Evolutionary conservation across 2,888 invertebrate genomes (phyloP).

Genomic region (Leucophenga maculata): DNA sequence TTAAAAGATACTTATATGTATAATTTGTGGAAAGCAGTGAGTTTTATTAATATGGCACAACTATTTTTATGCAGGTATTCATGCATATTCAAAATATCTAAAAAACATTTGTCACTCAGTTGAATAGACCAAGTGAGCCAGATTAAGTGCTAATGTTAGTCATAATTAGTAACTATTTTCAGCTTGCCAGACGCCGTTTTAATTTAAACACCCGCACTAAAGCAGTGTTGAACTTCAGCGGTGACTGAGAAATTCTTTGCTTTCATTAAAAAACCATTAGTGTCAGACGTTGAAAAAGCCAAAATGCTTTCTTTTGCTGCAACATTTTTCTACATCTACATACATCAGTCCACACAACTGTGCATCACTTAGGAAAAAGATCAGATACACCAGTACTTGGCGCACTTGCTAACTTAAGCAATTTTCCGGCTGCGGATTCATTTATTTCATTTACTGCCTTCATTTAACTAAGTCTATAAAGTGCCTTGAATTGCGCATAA

Average conservation of each 20-base stretch:
- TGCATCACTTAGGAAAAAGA: background rate
- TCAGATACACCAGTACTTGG: background rate
- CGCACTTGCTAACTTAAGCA: background rate
- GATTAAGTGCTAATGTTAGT: slow-evolving; percentile 43
- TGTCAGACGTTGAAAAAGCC: slow-evolving; percentile 19
- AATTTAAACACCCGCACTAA: slow-evolving; percentile 41
- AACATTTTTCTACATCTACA: background rate
- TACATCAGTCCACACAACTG: background rate
- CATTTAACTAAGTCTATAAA: background rate
- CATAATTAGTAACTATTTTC: slow-evolving; percentile 53
- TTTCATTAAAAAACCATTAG: slow-evolving; percentile 63
- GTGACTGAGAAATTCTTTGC: slow-evolving; percentile 51
- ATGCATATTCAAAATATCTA: background rate
- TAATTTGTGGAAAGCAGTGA: too few relatives aligned
- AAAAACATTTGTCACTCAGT: slow-evolving; percentile 16
- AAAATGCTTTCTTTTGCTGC: slow-evolving; percentile 4
- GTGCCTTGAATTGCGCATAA: slow-evolving; percentile 4
- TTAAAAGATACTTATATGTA: too few relatives aligned
- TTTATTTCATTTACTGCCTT: background rate
- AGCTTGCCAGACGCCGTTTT: slow-evolving; percentile 40
- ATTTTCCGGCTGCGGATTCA: background rate
- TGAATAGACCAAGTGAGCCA: background rate
- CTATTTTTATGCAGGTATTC: too few relatives aligned
- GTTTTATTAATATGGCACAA: too few relatives aligned
- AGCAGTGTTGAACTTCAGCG: background rate